A percentile compares a stretch with the other conserved stretches of the same genome.
Conservation (phyloP, 2,113 vertebrate genomes). For the Mugil cephalus region DNA sequence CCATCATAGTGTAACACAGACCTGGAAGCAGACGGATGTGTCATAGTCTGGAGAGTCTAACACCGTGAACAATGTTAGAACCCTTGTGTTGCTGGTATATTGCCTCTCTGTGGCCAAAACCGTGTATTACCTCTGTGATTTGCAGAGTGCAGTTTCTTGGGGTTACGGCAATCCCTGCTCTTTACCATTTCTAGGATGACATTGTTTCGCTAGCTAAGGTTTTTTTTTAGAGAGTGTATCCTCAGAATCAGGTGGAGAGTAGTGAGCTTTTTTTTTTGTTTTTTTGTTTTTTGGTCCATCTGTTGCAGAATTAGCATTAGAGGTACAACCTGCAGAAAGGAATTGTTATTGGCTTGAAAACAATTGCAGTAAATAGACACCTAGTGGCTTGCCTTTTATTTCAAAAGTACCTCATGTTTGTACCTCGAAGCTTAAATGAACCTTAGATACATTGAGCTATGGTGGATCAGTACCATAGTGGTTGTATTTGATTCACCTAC, state of each 20-base stretch:
- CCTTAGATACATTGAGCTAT: slow-evolving; percentile 22
- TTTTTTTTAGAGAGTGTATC: not conserved
- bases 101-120: slow-evolving; percentile 65
- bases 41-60: slow-evolving; percentile 3
- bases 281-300: too few species aligned
- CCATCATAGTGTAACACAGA: slow-evolving; percentile 6
- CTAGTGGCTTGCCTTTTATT: slow-evolving; percentile 45
- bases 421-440: slow-evolving; percentile 57
- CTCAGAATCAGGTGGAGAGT: too few species aligned
- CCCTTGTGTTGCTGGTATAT: slow-evolving; percentile 18
- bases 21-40: slow-evolving; percentile 2
- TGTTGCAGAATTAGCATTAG: too few species aligned
- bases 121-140: slow-evolving; percentile 46
- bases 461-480: slow-evolving; percentile 9
- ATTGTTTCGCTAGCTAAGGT: slow-evolving; percentile 1
- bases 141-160: not conserved
- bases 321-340: slow-evolving; percentile 1
- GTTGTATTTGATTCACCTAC: slow-evolving; percentile 35
- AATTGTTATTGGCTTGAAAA: slow-evolving; percentile 16
- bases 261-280: too few species aligned
- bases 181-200: slow-evolving; percentile 10
- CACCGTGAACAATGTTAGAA: not conserved
- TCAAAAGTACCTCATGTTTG: slow-evolving; percentile 68
- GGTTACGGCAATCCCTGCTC: not conserved
- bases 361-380: slow-evolving; percentile 13